Conservation (phyloP, 1,140 invertebrate species). For the Orchesella cincta region DNA sequence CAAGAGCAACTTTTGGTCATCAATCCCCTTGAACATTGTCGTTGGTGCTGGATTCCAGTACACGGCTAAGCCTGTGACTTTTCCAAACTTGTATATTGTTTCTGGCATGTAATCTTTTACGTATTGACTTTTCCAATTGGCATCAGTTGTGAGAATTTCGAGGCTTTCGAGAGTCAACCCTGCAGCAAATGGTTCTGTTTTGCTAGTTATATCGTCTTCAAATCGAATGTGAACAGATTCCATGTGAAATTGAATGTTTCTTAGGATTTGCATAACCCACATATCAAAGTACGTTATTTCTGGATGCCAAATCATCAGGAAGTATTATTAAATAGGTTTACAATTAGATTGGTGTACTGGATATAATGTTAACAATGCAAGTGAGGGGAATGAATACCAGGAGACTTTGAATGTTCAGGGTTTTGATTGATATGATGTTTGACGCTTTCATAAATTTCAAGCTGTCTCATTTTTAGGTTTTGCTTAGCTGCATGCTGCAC, state of each 20-base stretch:
- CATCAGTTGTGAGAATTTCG: background rate
- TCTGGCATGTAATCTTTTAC: slow-evolving; percentile 1
- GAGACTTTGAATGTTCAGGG: background rate
- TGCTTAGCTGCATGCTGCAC: background rate
- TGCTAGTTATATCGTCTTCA: slow-evolving; percentile 3
- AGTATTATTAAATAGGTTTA: too few species aligned
- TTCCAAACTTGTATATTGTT: background rate
- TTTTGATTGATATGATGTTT: background rate
- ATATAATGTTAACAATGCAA: too few species aligned
- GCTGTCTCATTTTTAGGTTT: background rate
- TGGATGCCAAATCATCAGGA: too few species aligned
- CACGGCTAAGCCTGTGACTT: background rate
- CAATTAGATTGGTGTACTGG: background rate
- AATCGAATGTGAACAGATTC: slow-evolving; percentile 6
- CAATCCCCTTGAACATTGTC: background rate
- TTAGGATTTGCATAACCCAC: slow-evolving; percentile 18
- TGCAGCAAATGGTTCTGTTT: background rate
- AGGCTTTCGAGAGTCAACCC: background rate
- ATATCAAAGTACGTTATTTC: slow-evolving; percentile 16
- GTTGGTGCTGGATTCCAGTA: slow-evolving; percentile 16
- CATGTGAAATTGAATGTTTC: slow-evolving; percentile 8
- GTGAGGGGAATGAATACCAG: background rate
- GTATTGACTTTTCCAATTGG: slow-evolving; percentile 1
- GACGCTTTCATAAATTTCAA: background rate
- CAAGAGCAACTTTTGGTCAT: background rate